Evolutionary conservation across 1,140 invertebrate genomes (phyloP).

Genomic region (Tetramorium alpestre): DNA sequence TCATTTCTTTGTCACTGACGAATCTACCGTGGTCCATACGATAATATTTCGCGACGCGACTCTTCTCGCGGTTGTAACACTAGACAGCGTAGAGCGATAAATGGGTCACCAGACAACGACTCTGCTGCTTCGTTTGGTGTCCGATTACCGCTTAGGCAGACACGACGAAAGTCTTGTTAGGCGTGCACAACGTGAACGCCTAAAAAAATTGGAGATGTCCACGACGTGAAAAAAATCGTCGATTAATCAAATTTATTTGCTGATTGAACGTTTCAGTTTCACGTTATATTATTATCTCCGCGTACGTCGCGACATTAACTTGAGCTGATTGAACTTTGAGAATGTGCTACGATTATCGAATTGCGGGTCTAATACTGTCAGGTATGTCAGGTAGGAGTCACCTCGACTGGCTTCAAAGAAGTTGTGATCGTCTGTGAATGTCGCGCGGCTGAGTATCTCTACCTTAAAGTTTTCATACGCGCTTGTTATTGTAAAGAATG

Average conservation of each 20-base stretch:
- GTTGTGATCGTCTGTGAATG: slow-evolving; percentile 11
- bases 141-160: slow-evolving; percentile 72
- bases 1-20: slow-evolving; percentile 63
- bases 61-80: slow-evolving; percentile 71
- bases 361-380: slow-evolving; percentile 11
- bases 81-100: slow-evolving; percentile 72
- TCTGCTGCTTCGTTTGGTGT: slow-evolving; percentile 62
- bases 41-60: slow-evolving; percentile 60
- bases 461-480: slow-evolving; percentile 16
- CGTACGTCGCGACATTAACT: slow-evolving; percentile 24
- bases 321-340: slow-evolving; percentile 1
- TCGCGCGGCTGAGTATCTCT: slow-evolving; percentile 15
- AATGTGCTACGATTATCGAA: slow-evolving; percentile 34
- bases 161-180: slow-evolving; percentile 64
- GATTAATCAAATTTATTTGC: slow-evolving; percentile 24
- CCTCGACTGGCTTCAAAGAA: slow-evolving; percentile 42
- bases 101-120: slow-evolving; percentile 77
- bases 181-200: slow-evolving; percentile 7
- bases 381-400: slow-evolving; percentile 3
- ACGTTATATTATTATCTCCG: background rate
- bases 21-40: slow-evolving; percentile 64
- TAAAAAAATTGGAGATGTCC: background rate
- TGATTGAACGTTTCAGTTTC: background rate
- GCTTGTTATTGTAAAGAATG: slow-evolving; percentile 21
- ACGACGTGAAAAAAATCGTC: slow-evolving; percentile 4